Conservation (phyloP, 2,113 vertebrate genomes). For the Microtus ochrogaster region DNA sequence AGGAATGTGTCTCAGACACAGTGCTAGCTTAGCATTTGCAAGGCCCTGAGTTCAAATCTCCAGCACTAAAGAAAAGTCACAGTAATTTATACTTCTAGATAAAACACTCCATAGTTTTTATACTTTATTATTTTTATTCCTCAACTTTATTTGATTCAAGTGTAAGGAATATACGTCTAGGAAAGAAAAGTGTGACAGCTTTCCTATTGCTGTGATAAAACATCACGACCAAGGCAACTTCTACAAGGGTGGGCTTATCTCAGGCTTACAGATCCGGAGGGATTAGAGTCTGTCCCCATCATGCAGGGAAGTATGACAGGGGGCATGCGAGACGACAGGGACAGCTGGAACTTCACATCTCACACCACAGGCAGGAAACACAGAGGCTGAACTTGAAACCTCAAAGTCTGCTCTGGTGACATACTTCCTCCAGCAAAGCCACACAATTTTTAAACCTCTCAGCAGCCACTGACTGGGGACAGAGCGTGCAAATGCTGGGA, state of each 20-base stretch:
- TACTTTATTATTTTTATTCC: background rate
- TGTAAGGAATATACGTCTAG: background rate
- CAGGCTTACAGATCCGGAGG: background rate
- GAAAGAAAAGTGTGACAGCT: background rate
- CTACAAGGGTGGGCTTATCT: background rate
- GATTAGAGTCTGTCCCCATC: background rate
- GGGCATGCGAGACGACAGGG: background rate
- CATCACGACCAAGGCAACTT: background rate
- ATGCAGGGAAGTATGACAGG: background rate
- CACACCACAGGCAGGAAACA: too few species aligned
- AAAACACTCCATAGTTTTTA: background rate
- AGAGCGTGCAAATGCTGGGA: background rate
- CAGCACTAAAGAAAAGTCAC: background rate
- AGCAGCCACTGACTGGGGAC: background rate
- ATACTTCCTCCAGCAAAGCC: background rate
- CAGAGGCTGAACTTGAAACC: background rate
- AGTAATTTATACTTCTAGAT: background rate
- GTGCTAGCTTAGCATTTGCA: background rate
- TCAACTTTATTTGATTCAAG: slow-evolving; percentile 16
- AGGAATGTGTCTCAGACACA: background rate
- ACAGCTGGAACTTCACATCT: background rate
- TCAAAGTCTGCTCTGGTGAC: background rate
- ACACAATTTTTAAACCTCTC: background rate
- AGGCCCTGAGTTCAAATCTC: background rate
- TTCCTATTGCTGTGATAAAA: background rate